A percentile compares a stretch with the other conserved stretches of the same genome.
These are phyloP conservation scores for Drosophila arawakana DNA, from an alignment of 1,140 invertebrate genomes.

Conservation along the genomic window DNA sequence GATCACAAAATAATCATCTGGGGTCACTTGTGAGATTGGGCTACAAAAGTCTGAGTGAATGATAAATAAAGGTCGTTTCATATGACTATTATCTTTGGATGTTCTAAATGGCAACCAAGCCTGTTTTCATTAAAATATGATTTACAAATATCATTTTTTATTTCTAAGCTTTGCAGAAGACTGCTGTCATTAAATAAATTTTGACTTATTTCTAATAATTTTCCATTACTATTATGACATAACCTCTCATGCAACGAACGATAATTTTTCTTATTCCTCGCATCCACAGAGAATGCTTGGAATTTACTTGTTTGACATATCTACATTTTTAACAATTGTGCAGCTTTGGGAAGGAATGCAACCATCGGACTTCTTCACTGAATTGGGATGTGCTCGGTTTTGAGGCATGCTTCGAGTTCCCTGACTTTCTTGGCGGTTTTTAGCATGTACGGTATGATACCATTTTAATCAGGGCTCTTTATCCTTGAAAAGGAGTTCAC, in stretches of 20 bases:
- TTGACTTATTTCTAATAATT: conserved; percentile 16
- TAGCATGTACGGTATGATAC: no score
- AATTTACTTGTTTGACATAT: conserved; percentile 18
- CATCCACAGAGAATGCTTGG: conserved; percentile 10
- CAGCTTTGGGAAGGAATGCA: no score
- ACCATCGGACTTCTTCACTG: no score
- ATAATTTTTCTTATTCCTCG: conserved; percentile 26
- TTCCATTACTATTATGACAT: conserved; percentile 6
- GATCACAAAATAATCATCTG: background rate
- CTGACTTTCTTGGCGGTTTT: no score
- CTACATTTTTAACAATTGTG: conserved; percentile 14
- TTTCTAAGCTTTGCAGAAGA: background rate
- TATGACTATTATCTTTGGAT: background rate
- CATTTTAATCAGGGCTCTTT: no score
- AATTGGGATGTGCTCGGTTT: no score
- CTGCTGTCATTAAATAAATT: conserved; percentile 6
- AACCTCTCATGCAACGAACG: conserved; percentile 21
- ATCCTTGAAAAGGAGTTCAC: no score
- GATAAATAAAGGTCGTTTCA: background rate
- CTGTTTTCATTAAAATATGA: no score
- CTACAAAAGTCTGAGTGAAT: background rate
- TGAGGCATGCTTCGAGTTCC: no score
- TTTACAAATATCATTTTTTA: background rate
- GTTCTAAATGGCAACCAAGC: background rate
- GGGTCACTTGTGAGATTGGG: no score